phyloP scores from a whole-genome alignment of 2,113 vertebrate genomes.

The Trichechus manatus region DNA sequence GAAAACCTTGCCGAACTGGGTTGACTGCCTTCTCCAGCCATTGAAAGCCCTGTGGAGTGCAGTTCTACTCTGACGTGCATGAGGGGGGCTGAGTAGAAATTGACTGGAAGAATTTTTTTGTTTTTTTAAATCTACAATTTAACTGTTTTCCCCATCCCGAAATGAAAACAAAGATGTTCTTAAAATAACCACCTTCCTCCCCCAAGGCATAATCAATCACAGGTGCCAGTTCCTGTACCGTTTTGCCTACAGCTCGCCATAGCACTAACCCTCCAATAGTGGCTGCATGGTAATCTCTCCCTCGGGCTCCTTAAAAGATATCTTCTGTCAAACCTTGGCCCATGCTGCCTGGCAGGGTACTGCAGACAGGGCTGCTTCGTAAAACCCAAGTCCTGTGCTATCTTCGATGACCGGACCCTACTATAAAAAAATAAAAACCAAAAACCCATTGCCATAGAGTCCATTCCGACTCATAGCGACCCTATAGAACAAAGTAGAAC shows the following conservation, averaged over 20 bases:
- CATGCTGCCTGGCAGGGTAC: rapidly evolving
- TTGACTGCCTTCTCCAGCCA: neutral
- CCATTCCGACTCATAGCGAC: too few relatives aligned
- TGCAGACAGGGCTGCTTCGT: rapidly evolving
- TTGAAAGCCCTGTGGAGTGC: neutral
- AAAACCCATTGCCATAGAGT: too few relatives aligned
- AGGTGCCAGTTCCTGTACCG: neutral
- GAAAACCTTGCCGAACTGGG: neutral
- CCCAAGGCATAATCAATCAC: neutral
- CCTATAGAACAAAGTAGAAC: too few relatives aligned
- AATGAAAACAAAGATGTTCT: neutral
- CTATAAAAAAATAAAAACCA: too few relatives aligned
- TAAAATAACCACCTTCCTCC: too few relatives aligned
- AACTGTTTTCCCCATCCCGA: neutral
- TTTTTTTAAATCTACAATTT: neutral
- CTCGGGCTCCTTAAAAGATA: neutral
- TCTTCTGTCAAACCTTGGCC: neutral
- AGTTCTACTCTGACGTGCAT: neutral
- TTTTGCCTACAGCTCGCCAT: rapidly evolving
- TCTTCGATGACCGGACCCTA: neutral
- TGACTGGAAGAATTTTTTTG: neutral
- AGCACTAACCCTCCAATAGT: neutral
- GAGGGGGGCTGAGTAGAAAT: neutral
- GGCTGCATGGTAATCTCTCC: rapidly evolving
- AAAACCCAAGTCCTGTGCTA: neutral